Conservation (phyloP, 2,797 vertebrate species). For the Xenops minutus region DNA sequence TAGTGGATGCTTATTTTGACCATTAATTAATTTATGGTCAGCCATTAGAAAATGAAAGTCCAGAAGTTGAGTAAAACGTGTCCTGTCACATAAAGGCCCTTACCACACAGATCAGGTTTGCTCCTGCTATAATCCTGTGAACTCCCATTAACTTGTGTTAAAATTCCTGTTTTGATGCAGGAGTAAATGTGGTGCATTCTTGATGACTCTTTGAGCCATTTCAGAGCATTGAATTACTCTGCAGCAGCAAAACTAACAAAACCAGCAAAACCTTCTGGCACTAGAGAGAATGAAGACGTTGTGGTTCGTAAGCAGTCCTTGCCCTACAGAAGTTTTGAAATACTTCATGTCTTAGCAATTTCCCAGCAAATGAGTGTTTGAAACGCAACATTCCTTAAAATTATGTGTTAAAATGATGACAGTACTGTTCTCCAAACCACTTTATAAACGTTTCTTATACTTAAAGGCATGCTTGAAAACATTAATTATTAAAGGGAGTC, state of each 20-base stretch:
- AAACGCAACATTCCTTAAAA: not conserved
- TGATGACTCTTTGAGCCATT: not conserved
- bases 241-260: conserved; percentile 13
- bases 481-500: not conserved
- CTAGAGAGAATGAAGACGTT: not conserved
- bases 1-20: not conserved
- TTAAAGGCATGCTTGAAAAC: not conserved
- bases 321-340: not conserved
- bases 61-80: not conserved
- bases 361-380: not conserved
- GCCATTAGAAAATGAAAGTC: not conserved
- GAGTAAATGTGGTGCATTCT: not conserved
- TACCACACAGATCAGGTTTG: not conserved
- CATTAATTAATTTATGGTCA: not conserved
- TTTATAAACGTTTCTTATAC: not conserved
- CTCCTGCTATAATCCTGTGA: not conserved
- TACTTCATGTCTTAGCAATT: conserved; percentile 6
- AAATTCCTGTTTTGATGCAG: not conserved
- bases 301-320: not conserved
- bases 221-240: conserved; percentile 11
- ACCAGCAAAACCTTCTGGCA: not conserved
- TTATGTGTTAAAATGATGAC: not conserved
- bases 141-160: not conserved
- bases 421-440: not conserved
- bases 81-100: not conserved